Evolutionary conservation across 92 coral and sea anemone species (phyloP), one percentile per base, ranked within the genome.

Genomic region (Epizoanthus fatuus): DNA sequence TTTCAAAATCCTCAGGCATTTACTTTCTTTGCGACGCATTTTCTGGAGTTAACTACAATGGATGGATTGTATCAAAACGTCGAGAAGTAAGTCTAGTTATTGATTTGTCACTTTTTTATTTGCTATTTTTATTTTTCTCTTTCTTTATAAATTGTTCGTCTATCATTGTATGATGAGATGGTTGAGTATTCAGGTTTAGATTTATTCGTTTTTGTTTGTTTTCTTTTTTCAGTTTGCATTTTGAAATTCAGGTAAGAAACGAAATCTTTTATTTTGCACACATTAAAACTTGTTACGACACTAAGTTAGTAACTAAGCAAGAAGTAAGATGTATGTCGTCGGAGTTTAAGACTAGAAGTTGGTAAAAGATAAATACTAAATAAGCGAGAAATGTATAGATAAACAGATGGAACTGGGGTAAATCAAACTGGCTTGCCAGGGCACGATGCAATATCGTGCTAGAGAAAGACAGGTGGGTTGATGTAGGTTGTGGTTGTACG

Each of bases 11-110:
- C 53, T 3, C 74, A 97, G 99, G 98, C 99, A 63, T 97, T 97
- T 86, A 95, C 98, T 0, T 95, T 93, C 72, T 95, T 97, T 86
- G 99, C 99, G 72, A 97, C 99, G 4, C 99, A 97, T 85, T 97
- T 97, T 70, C 92, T 97, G 59, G 98, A 97, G 75, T 84, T 97
- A 44, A 88, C 99, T 0, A 86, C 94, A 20, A 90, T 97, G 93
- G 99, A 97, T 76, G 93, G 93, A 63, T 79, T 97, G 62, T 97
- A 97, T 45, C 99, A 97, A 49, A 97, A 97, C 66, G 93, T 93
- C 60, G 99, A 97, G 90, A 97, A 97, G 99, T 97, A 86, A 88
- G 98, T 51, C 64, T n/a, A 14, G 5, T 3, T 39, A 84, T 16
- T 4, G 22, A 54, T 1, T 3, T 56, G 14, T 37, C 56, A 16